Evolutionary conservation across 2,113 vertebrate species (phyloP).

Genomic region (Merops nubicus): DNA sequence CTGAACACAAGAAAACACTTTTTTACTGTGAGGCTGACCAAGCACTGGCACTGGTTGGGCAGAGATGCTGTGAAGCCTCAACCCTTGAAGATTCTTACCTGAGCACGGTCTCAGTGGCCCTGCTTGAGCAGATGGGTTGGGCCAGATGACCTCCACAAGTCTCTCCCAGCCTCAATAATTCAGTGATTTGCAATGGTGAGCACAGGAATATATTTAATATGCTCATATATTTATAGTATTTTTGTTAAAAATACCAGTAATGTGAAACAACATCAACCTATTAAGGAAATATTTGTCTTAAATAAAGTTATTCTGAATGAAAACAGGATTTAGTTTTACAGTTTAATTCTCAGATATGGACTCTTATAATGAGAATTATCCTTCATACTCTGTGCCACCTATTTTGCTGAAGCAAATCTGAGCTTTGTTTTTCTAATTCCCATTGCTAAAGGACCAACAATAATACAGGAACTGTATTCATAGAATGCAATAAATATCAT

Average conservation of each 20-base stretch:
- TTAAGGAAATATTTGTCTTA: not conserved
- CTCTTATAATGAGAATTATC: not conserved
- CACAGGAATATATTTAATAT: not conserved
- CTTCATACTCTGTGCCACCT: not conserved
- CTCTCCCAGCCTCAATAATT: not conserved
- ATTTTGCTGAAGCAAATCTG: not conserved
- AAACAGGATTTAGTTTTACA: not conserved
- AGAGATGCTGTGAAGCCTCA: not conserved
- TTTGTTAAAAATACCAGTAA: not conserved
- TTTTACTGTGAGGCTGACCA: too few relatives aligned
- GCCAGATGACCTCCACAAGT: not conserved
- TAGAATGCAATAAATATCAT: not conserved
- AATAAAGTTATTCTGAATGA: not conserved
- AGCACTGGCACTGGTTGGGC: too few relatives aligned
- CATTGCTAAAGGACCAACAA: not conserved
- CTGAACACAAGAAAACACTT: not conserved
- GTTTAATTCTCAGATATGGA: not conserved
- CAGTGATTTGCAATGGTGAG: not conserved
- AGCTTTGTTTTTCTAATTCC: not conserved
- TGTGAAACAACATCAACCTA: not conserved
- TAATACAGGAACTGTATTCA: not conserved
- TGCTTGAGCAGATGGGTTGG: not conserved
- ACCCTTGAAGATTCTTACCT: too few relatives aligned
- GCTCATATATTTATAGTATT: not conserved
- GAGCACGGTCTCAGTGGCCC: too few relatives aligned